A percentile compares a stretch with the other conserved stretches of the same genome.
These are phyloP conservation scores for Microctonus hyperodae DNA, from an alignment of 2,888 invertebrate species.

Conservation along the genomic window DNA sequence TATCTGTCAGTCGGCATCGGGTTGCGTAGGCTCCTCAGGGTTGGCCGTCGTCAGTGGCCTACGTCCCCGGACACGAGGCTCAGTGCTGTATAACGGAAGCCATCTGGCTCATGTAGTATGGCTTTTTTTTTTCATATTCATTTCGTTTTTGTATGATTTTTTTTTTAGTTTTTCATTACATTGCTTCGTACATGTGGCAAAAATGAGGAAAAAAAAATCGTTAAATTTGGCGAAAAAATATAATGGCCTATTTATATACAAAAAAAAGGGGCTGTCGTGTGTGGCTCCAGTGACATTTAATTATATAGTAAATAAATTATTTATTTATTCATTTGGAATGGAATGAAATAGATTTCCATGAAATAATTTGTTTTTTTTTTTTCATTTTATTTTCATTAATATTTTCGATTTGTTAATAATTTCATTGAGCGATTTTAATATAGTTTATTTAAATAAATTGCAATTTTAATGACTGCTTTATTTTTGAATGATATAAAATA, in stretches of 20 bases:
- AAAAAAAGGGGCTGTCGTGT: conserved; percentile 42
- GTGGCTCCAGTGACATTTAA: conserved; percentile 38
- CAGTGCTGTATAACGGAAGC: conserved; percentile 64
- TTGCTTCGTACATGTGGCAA: conserved; percentile 41
- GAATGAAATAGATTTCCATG: neutral
- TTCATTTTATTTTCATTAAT: neutral
- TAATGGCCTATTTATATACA: conserved; percentile 40
- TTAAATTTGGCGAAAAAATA: conserved; percentile 39
- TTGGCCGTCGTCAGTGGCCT: conserved; percentile 59
- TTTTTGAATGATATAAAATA: conserved; percentile 33
- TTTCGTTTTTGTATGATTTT: conserved; percentile 16
- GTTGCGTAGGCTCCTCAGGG: conserved; percentile 60
- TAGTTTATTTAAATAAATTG: neutral
- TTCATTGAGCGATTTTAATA: conserved; percentile 9
- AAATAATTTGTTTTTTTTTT: neutral
- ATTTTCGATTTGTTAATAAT: neutral
- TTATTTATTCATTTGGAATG: neutral
- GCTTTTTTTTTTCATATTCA: conserved; percentile 29
- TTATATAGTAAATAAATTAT: conserved; percentile 8
- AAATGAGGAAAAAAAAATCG: conserved; percentile 40
- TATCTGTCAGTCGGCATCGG: conserved; percentile 43
- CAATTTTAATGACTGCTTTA: too few species aligned
- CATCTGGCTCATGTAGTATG: conserved; percentile 45
- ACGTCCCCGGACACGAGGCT: conserved; percentile 65
- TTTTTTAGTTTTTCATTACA: conserved; percentile 23